These are phyloP conservation scores for Anastrepha ludens DNA, from an alignment of 1,140 invertebrate genomes.

Conservation along the genomic window DNA sequence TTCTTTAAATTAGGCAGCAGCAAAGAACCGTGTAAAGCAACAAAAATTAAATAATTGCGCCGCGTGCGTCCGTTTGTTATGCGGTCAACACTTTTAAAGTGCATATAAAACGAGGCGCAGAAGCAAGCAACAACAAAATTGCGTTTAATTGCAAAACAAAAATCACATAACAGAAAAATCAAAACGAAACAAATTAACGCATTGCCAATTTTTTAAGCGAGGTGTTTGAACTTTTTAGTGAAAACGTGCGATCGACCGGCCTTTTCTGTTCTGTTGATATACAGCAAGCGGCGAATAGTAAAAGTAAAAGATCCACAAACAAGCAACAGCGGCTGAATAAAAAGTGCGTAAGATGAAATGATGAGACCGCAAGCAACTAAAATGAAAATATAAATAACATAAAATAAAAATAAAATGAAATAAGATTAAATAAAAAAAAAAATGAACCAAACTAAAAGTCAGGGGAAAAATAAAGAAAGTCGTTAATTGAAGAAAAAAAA, in stretches of 20 bases:
- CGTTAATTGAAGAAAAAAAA: background rate
- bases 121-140: slow-evolving; percentile 7
- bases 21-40: background rate
- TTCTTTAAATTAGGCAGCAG: background rate
- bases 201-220: slow-evolving; percentile 27
- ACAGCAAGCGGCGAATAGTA: background rate
- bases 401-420: background rate
- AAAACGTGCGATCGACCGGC: background rate
- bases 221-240: slow-evolving; percentile 40
- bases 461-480: background rate
- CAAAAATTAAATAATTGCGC: background rate
- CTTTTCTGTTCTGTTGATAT: background rate
- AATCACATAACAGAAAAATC: background rate
- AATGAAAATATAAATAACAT: background rate
- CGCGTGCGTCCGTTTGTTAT: background rate
- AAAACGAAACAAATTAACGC: slow-evolving; percentile 3
- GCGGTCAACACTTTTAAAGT: background rate
- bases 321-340: background rate
- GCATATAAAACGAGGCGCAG: background rate
- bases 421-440: background rate
- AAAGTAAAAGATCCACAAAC: slow-evolving; percentile 2
- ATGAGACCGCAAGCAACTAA: background rate
- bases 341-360: slow-evolving; percentile 34
- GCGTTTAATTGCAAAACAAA: background rate
- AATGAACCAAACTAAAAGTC: background rate